A percentile compares a stretch with the other conserved stretches of the same genome.
Conservation (phyloP, 2,113 vertebrate genomes). For the Stegostoma tigrinum region DNA sequence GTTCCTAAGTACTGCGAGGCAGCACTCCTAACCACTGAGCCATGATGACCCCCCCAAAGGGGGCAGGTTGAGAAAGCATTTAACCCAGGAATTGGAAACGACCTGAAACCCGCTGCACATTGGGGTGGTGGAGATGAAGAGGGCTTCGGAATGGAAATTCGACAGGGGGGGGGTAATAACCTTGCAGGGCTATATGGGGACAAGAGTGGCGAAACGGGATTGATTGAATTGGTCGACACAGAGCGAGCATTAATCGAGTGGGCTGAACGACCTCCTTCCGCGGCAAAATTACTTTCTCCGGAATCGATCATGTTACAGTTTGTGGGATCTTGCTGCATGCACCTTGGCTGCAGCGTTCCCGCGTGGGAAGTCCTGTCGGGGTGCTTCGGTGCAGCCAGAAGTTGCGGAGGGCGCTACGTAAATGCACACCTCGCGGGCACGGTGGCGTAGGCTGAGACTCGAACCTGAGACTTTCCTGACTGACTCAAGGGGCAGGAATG, state of each 20-base stretch:
- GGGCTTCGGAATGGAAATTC: background rate
- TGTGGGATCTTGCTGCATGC: background rate
- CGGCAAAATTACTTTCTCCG: background rate
- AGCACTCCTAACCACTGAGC: too few relatives aligned
- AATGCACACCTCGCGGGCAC: background rate
- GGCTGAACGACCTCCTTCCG: background rate
- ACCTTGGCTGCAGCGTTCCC: background rate
- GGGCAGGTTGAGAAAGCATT: background rate
- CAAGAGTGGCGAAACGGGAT: background rate
- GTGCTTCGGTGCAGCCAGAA: background rate
- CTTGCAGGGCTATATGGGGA: too few relatives aligned
- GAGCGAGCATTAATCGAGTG: background rate
- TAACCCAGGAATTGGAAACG: background rate
- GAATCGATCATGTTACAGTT: background rate
- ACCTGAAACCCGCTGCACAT: background rate
- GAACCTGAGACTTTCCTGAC: background rate
- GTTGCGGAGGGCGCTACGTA: too few relatives aligned
- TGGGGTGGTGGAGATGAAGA: background rate
- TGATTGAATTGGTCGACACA: background rate
- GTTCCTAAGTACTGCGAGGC: too few relatives aligned
- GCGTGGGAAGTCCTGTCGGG: background rate
- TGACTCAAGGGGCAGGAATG: background rate
- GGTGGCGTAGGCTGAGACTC: background rate
- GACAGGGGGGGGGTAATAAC: too few relatives aligned
- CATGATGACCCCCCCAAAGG: too few relatives aligned